These are phyloP conservation scores for Arion vulgaris DNA, from an alignment of 1,140 invertebrate genomes.

Conservation along the genomic window DNA sequence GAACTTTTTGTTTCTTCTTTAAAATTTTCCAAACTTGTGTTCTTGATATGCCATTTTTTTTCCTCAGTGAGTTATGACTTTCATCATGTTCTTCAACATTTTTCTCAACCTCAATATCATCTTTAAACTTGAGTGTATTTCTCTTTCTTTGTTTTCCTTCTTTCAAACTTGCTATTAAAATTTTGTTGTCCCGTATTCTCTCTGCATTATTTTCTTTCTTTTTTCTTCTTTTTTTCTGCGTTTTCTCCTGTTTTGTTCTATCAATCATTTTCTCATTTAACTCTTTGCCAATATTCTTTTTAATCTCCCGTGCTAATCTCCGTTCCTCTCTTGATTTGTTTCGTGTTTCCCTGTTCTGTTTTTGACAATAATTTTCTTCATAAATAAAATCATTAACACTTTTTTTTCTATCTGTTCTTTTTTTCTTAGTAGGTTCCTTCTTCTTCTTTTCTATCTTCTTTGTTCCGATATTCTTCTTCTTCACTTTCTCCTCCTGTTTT, in stretches of 20 bases:
- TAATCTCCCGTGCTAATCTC: not conserved
- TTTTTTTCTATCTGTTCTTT: not conserved
- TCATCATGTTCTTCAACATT: too few species aligned
- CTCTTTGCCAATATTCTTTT: not conserved
- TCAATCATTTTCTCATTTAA: not conserved
- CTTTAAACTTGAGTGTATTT: too few species aligned
- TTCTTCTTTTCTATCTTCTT: not conserved
- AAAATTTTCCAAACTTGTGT: not conserved
- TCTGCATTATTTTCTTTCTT: not conserved
- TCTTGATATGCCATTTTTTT: constrained; percentile 17
- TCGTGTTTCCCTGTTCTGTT: not conserved
- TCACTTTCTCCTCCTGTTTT: not conserved
- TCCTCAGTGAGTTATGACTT: not conserved
- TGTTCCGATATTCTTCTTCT: not conserved
- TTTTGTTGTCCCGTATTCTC: not conserved
- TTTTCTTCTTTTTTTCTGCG: not conserved
- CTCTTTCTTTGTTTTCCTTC: not conserved
- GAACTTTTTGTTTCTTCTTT: not conserved
- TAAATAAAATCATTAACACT: not conserved
- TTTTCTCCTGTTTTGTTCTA: not conserved
- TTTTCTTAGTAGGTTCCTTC: not conserved
- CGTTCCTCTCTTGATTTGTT: not conserved
- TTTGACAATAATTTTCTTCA: not conserved
- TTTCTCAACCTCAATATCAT: too few species aligned
- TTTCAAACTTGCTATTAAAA: not conserved